Conservation (phyloP, 2,888 invertebrate genomes). For the Oasisia sp. region DNA sequence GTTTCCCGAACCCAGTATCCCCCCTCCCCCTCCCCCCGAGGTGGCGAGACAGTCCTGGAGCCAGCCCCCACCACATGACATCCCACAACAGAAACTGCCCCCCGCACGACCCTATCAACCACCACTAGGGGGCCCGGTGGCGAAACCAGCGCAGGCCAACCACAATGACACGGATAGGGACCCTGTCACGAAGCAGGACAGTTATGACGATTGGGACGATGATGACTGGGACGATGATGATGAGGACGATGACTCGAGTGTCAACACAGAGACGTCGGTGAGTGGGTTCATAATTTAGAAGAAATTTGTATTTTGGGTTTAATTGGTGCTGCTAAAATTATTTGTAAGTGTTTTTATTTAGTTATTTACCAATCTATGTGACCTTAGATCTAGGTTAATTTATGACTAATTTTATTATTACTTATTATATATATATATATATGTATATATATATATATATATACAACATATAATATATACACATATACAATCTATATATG, state of each 20-base stretch:
- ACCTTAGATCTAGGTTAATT: too few relatives aligned
- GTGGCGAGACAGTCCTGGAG: constrained; percentile 32
- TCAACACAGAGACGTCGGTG: constrained; percentile 35
- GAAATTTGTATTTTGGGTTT: too few relatives aligned
- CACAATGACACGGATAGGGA: not conserved
- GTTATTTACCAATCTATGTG: not conserved
- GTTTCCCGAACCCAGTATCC: constrained; percentile 60
- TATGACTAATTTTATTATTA: too few relatives aligned
- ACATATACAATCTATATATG: too few relatives aligned
- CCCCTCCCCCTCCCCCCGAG: constrained; percentile 59
- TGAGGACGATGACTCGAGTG: constrained; percentile 29
- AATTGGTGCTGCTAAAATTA: too few relatives aligned
- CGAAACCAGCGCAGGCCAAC: not conserved
- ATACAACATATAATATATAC: too few relatives aligned
- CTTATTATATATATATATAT: too few relatives aligned
- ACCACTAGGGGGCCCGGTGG: not conserved
- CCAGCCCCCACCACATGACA: constrained; percentile 24
- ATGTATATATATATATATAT: too few relatives aligned
- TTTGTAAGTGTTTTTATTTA: not conserved
- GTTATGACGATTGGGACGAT: constrained; percentile 41
- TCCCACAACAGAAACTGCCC: not conserved
- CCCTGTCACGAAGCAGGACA: constrained; percentile 24
- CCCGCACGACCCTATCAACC: not conserved
- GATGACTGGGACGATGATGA: constrained; percentile 43
- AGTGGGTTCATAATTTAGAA: not conserved